Evolutionary conservation across 2,113 vertebrate genomes (phyloP).

Genomic region (Bufo gargarizans): DNA sequence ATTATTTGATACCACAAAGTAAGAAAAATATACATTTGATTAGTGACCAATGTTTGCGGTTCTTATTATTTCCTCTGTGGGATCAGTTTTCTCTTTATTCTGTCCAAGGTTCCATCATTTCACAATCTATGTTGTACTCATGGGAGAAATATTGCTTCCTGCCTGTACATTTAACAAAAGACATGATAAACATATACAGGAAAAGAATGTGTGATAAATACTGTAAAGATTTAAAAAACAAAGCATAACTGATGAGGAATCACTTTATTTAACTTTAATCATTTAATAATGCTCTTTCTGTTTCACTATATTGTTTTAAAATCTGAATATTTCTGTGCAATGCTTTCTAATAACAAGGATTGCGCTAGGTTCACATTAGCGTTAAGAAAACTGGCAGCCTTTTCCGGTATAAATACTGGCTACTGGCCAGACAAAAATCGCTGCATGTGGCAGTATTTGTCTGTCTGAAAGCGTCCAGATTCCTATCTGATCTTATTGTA

Average conservation of each 20-base stretch:
- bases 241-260: background rate
- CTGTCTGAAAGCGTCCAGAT: no score
- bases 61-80: background rate
- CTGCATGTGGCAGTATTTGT: no score
- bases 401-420: no score
- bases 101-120: background rate
- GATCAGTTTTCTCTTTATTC: background rate
- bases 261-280: no score
- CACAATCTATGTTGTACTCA: background rate
- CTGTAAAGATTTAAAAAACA: background rate
- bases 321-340: no score
- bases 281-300: no score
- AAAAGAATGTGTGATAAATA: background rate
- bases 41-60: background rate
- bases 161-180: background rate
- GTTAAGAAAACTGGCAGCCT: no score
- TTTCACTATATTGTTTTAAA: no score
- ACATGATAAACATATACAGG: background rate
- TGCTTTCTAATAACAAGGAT: no score
- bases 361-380: no score
- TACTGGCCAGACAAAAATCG: no score
- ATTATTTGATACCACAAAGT: slow-evolving; percentile 33
- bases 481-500: no score
- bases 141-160: background rate
- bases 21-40: slow-evolving; percentile 31